Evolutionary conservation across 2,888 invertebrate species (phyloP), one percentile per base, ranked within the genome.

Genomic region (Aplocera efformata): DNA sequence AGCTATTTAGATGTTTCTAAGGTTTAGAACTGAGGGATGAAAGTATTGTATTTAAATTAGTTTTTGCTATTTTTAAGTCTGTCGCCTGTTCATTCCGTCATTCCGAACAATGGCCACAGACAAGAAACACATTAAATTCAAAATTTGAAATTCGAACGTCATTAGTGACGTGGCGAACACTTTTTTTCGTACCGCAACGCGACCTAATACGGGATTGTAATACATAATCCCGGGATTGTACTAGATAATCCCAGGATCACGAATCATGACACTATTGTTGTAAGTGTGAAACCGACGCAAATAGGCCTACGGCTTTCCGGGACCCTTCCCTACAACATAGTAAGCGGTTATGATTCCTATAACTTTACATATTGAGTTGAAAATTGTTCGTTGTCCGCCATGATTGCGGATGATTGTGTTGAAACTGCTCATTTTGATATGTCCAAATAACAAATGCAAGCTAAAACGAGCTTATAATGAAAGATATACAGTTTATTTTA

Each of bases 211-310:
- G 34, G 51, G 50, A 53, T 53, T 49, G 47, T 50, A 37, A 45
- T 27, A 38, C 48, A 46, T 44, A 44, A 44, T 44, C 79, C 80
- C 69, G 70, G 79, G 70, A 69, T 82, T 76, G 77, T 77, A 68
- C 73, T 71, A 63, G 75, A 83, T 85, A 80, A 86, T 83, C 86
- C 54, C 79, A 63, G 86, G 86, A 84, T 88, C 84, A 85, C 71
- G 86, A 86, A 88, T 88, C 86, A 88, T 88, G 88, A 83, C 88
- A 84, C 88, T 86, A 88, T 88, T 88, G 88, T 88, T 86, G 85
- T 83, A 86, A 86, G 88, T 88, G 88, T 85, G 88, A 88, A 88
- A 85, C 85, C 85, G 86, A 85, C 86, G 77, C 83, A 88, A 88
- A 88, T 83, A 85, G 83, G 86, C 84, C 83, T 62, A 64, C 55